These are phyloP conservation scores for Nipponia nippon DNA, from an alignment of 2,113 vertebrate species.

Conservation along the genomic window DNA sequence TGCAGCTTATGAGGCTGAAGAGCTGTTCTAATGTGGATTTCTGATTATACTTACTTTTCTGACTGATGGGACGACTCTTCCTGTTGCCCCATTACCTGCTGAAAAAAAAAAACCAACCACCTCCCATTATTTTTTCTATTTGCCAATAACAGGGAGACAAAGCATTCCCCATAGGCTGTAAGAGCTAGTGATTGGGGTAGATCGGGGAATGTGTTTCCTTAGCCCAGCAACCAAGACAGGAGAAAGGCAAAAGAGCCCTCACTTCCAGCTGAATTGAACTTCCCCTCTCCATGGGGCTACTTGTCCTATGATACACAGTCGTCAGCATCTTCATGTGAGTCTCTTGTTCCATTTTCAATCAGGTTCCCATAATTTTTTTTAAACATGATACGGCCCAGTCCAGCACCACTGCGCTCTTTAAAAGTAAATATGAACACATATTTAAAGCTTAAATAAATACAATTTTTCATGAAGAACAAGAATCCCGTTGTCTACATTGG, in stretches of 20 bases:
- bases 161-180: not conserved
- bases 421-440: slow-evolving; percentile 50
- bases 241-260: not conserved
- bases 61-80: not conserved
- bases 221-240: not conserved
- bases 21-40: not conserved
- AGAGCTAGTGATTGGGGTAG: not conserved
- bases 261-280: not conserved
- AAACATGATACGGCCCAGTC: not conserved
- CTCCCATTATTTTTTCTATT: not conserved
- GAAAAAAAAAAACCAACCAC: not conserved
- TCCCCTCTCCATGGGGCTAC: not conserved
- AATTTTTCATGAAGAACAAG: slow-evolving; percentile 68
- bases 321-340: not conserved
- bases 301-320: not conserved
- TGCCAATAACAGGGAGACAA: not conserved
- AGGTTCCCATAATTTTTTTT: not conserved
- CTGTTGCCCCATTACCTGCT: not conserved
- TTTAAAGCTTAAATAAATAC: slow-evolving; percentile 64
- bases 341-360: slow-evolving; percentile 1
- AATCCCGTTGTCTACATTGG: slow-evolving; percentile 71
- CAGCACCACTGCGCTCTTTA: not conserved
- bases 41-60: not conserved
- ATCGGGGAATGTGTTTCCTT: not conserved
- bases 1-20: not conserved